Evolutionary conservation across 1,140 invertebrate species (phyloP).

Genomic region (Stegodyphus mimosarum): DNA sequence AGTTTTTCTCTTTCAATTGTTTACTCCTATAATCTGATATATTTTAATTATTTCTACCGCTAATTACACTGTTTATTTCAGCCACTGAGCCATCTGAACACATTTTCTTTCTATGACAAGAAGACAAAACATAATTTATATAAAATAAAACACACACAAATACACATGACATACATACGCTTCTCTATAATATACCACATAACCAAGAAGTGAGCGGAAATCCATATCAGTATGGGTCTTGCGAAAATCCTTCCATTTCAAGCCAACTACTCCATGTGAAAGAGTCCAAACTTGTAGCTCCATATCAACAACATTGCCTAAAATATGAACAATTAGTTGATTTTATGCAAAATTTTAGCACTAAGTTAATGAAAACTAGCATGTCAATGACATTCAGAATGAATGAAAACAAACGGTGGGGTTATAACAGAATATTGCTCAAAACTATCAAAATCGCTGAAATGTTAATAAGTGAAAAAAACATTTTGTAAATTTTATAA

Average conservation of each 20-base stretch:
- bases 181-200: conserved; percentile 82
- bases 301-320: conserved; percentile 75
- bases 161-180: conserved; percentile 69
- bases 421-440: neutral
- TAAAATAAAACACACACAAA: neutral
- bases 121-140: conserved; percentile 9
- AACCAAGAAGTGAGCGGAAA: conserved; percentile 80
- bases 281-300: conserved; percentile 70
- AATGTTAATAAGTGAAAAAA: too few species aligned
- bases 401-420: neutral
- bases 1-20: too few species aligned
- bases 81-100: too few species aligned
- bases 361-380: neutral
- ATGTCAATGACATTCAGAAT: too few species aligned
- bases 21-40: too few species aligned
- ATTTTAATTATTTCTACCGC: too few species aligned
- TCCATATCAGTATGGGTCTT: conserved; percentile 76
- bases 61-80: too few species aligned
- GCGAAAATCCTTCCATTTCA: conserved; percentile 77
- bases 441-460: too few species aligned
- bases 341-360: neutral
- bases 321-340: conserved; percentile 55
- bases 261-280: conserved; percentile 50
- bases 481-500: too few species aligned
- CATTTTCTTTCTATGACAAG: too few species aligned